Evolutionary conservation across 2,113 vertebrate species (phyloP).

Genomic region (Syngnathoides biaculeatus): DNA sequence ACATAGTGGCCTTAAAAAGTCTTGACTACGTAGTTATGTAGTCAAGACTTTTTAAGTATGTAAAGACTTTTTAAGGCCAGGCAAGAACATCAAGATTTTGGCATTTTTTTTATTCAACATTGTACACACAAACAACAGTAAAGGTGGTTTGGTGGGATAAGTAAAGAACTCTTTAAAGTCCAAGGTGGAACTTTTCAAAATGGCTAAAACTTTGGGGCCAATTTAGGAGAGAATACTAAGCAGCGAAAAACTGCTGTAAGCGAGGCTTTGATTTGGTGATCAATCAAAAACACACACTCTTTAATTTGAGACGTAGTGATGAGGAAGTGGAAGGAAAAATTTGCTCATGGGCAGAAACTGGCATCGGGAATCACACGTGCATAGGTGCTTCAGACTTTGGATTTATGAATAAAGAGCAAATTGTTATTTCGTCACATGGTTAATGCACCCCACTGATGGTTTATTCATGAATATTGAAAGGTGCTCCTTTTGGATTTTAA

Average conservation of each 20-base stretch:
- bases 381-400: constrained; percentile 62
- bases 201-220: background rate
- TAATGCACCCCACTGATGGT: constrained; percentile 24
- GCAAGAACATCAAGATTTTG: background rate
- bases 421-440: constrained; percentile 47
- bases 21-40: no score
- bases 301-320: constrained; percentile 15
- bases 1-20: no score
- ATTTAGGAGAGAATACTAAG: background rate
- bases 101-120: background rate
- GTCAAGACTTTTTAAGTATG: no score
- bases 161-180: background rate
- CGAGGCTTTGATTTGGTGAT: constrained; percentile 20
- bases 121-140: background rate
- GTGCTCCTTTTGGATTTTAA: constrained; percentile 12
- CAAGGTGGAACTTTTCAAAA: constrained; percentile 4
- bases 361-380: constrained; percentile 47
- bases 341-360: constrained; percentile 39
- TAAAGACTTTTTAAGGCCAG: constrained; percentile 12
- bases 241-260: constrained; percentile 2
- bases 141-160: background rate
- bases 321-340: constrained; percentile 31
- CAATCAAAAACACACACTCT: constrained; percentile 12
- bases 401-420: constrained; percentile 48
- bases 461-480: constrained; percentile 37